Conservation (phyloP, 2,113 vertebrate genomes). For the Poecile atricapillus region DNA sequence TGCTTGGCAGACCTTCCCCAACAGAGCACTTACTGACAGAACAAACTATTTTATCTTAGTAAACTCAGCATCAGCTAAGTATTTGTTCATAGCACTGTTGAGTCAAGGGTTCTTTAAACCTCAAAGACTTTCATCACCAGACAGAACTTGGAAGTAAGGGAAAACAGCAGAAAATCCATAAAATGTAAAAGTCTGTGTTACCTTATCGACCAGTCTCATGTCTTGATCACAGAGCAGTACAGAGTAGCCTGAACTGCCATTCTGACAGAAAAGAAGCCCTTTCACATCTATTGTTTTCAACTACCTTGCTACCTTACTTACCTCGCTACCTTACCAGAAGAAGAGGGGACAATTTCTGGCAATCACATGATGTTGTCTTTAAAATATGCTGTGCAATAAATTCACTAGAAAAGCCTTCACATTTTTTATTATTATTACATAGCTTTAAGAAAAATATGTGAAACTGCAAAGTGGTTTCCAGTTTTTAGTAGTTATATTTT, state of each 20-base stretch:
- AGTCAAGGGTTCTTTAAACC: neutral
- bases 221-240: neutral
- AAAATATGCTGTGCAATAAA: conserved; percentile 42
- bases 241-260: neutral
- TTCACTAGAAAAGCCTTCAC: conserved; percentile 47
- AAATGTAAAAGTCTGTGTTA: neutral
- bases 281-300: neutral
- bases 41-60: neutral
- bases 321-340: neutral
- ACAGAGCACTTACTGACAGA: neutral
- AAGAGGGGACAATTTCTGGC: conserved; percentile 27
- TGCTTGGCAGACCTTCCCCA: neutral
- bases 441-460: conserved; percentile 36
- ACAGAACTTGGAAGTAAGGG: neutral
- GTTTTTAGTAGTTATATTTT: conserved; percentile 44
- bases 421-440: conserved; percentile 22
- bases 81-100: neutral
- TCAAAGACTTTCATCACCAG: neutral
- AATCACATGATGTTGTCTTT: conserved; percentile 28
- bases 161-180: neutral
- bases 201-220: neutral
- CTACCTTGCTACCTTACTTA: neutral
- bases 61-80: neutral
- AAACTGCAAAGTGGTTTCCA: conserved; percentile 57
- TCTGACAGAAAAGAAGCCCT: neutral